Evolutionary conservation across 2,113 vertebrate genomes (phyloP).

Genomic region (Trogon melanurus): DNA sequence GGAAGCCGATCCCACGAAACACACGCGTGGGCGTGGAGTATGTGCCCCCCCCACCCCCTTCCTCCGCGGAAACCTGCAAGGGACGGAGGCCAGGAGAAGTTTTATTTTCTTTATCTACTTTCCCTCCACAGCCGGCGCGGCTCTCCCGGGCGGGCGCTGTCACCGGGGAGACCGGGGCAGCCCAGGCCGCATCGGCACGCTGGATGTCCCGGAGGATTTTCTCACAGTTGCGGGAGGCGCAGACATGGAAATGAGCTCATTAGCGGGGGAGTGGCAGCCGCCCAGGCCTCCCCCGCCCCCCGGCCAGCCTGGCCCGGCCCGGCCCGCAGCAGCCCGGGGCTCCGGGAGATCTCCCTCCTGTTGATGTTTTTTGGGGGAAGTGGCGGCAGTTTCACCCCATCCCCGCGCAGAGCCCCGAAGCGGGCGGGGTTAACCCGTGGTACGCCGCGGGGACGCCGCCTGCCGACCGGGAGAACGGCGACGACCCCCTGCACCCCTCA

Average conservation of each 20-base stretch:
- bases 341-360: neutral
- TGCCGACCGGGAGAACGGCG: neutral
- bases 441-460: neutral
- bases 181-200: slow-evolving; percentile 48
- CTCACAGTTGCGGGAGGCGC: slow-evolving; percentile 70
- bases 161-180: slow-evolving; percentile 60
- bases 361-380: neutral
- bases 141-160: neutral
- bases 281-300: slow-evolving; percentile 38
- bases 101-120: neutral
- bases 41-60: too few relatives aligned
- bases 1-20: neutral
- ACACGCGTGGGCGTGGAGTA: neutral
- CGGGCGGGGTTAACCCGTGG: neutral
- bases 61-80: neutral
- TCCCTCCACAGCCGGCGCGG: neutral
- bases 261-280: slow-evolving; percentile 69
- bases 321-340: neutral
- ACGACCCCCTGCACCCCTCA: neutral
- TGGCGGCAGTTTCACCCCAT: neutral
- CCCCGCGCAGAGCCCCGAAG: neutral
- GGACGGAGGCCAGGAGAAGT: neutral
- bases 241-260: slow-evolving; percentile 77
- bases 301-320: neutral
- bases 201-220: slow-evolving; percentile 55